A percentile compares a stretch with the other conserved stretches of the same genome.
Conservation (phyloP, 2,797 vertebrate genomes). For the Xenopus petersii region DNA sequence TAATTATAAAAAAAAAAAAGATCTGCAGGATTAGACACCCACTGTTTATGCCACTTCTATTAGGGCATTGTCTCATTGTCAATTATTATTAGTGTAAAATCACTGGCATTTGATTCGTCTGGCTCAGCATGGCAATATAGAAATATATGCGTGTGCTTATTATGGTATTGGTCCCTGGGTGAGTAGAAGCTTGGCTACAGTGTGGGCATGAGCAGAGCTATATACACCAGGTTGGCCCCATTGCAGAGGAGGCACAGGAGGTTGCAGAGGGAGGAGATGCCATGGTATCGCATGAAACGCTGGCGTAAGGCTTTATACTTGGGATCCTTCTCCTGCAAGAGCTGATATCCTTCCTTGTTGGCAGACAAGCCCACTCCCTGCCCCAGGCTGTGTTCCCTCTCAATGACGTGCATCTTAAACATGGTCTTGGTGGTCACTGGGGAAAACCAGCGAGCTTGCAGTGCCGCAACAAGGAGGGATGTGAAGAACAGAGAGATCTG, state of each 20-base stretch:
- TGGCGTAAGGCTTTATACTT: conserved; percentile 71
- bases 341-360: conserved; percentile 70
- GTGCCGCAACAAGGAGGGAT: conserved; percentile 62
- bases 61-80: no score
- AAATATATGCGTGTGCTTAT: not conserved
- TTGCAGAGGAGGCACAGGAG: conserved; percentile 74
- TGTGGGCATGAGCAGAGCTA: conserved; percentile 70
- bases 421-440: conserved; percentile 67
- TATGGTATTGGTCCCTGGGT: not conserved
- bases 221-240: conserved; percentile 71
- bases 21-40: no score
- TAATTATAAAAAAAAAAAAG: no score
- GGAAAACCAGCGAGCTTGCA: conserved; percentile 78
- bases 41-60: no score
- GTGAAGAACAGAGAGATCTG: conserved; percentile 76
- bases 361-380: conserved; percentile 66
- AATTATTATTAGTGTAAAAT: no score
- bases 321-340: conserved; percentile 78
- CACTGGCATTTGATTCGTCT: no score
- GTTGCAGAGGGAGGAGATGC: conserved; percentile 77
- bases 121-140: no score
- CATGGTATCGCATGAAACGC: conserved; percentile 75
- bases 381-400: conserved; percentile 78
- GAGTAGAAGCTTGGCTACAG: conserved; percentile 55
- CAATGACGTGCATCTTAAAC: conserved; percentile 73